phyloP scores from a whole-genome alignment of 2,888 invertebrate species.

The Atethmia centrago region DNA sequence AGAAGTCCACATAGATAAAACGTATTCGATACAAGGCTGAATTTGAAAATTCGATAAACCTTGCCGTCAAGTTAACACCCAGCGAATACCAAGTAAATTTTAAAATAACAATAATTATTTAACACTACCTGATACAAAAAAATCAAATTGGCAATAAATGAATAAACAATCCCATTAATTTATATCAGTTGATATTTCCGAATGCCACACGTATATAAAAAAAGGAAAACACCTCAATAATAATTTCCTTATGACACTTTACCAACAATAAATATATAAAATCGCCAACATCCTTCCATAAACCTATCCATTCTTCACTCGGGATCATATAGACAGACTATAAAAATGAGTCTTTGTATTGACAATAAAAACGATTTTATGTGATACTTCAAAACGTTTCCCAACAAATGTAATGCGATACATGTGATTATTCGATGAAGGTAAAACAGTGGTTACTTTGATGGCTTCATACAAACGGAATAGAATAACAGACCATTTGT shows the following conservation, averaged over 20 bases:
- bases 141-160: neutral
- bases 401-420: slow-evolving; percentile 66
- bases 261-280: slow-evolving; percentile 72
- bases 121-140: slow-evolving; percentile 1
- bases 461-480: slow-evolving; percentile 51
- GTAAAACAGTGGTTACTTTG: slow-evolving; percentile 51
- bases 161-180: slow-evolving; percentile 24
- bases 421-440: slow-evolving; percentile 56
- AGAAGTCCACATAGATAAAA: neutral
- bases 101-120: neutral
- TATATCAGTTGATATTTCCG: neutral
- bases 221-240: slow-evolving; percentile 42
- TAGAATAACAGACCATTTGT: slow-evolving; percentile 16
- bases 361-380: slow-evolving; percentile 83
- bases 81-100: slow-evolving; percentile 10
- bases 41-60: slow-evolving; percentile 2
- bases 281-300: slow-evolving; percentile 78
- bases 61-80: neutral
- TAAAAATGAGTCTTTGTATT: slow-evolving; percentile 87
- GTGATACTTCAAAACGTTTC: slow-evolving; percentile 75
- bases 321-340: slow-evolving; percentile 83
- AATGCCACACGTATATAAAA: slow-evolving; percentile 6
- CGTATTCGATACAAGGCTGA: neutral
- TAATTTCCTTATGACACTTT: slow-evolving; percentile 64
- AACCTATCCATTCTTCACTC: slow-evolving; percentile 77